Conservation (phyloP, 2,797 vertebrate genomes). For the Liparis tanakae region DNA sequence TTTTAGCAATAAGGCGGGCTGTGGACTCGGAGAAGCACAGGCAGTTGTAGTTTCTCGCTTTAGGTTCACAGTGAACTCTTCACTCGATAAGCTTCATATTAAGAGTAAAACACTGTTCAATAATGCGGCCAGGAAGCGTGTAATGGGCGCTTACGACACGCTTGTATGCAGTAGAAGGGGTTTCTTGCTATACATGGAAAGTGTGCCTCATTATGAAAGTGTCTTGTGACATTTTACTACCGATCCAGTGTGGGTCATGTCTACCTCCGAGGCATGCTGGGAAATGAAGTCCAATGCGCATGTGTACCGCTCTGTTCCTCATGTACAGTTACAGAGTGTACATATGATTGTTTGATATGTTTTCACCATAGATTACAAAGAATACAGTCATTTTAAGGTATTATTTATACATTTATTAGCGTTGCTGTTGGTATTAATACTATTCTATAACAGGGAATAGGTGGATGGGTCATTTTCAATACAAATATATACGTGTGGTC, state of each 20-base stretch:
- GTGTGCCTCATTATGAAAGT: slow-evolving; percentile 78
- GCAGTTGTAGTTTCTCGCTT: slow-evolving; percentile 39
- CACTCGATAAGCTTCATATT: slow-evolving; percentile 11
- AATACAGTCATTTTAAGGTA: neutral
- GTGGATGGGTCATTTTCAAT: neutral
- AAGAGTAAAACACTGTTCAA: neutral
- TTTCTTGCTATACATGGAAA: slow-evolving; percentile 72
- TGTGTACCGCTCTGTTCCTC: neutral
- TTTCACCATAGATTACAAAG: neutral
- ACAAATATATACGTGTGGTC: neutral
- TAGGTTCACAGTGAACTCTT: slow-evolving; percentile 21
- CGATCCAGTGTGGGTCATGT: slow-evolving; percentile 75
- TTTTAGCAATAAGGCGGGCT: slow-evolving; percentile 11
- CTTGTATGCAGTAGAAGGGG: neutral
- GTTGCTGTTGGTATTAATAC: neutral
- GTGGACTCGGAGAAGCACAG: neutral
- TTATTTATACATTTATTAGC: neutral
- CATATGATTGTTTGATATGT: neutral
- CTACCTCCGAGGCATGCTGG: slow-evolving; percentile 70
- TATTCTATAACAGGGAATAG: neutral
- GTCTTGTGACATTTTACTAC: slow-evolving; percentile 90
- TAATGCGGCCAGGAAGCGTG: neutral
- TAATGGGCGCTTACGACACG: no score
- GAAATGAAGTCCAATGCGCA: slow-evolving; percentile 71
- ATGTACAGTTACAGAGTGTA: neutral